Evolutionary conservation across 2,797 vertebrate genomes (phyloP).

Genomic region (Typhlichthys eigenmanni): DNA sequence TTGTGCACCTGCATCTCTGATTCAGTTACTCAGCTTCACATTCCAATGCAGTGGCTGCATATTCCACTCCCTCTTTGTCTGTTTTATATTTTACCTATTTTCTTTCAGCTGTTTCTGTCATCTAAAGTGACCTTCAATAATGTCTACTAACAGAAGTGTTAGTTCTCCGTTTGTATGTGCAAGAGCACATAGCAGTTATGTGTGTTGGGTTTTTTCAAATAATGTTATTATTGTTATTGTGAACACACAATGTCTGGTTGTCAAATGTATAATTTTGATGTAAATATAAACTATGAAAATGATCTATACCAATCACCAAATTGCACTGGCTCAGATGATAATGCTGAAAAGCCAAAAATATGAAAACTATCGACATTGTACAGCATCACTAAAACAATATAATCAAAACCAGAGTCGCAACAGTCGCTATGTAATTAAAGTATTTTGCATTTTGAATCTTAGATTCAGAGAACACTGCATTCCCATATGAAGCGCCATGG

Average conservation of each 20-base stretch:
- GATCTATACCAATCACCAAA: too few species aligned
- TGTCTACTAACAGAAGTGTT: too few species aligned
- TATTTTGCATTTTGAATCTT: conserved; percentile 39
- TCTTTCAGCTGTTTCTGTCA: conserved; percentile 14
- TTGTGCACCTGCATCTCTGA: conserved; percentile 63
- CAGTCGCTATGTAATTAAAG: conserved; percentile 32
- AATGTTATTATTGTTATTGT: too few species aligned
- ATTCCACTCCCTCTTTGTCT: conserved; percentile 2
- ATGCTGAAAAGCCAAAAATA: too few species aligned
- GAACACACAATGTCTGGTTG: too few species aligned
- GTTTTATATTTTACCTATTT: conserved; percentile 23
- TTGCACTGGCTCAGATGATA: too few species aligned
- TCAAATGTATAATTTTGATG: too few species aligned
- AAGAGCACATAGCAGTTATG: too few species aligned
- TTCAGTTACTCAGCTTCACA: conserved; percentile 23
- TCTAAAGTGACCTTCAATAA: neutral
- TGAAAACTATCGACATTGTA: too few species aligned
- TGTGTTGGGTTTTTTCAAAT: too few species aligned
- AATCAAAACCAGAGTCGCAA: conserved; percentile 11
- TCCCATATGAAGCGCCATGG: conserved; percentile 41
- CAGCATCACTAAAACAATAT: conserved; percentile 5
- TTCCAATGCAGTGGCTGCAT: conserved; percentile 20
- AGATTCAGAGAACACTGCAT: conserved; percentile 34
- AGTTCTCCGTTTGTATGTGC: too few species aligned
- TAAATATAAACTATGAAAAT: too few species aligned